Base-by-base conservation (phyloP, 2,113 vertebrate species). In the Archocentrus centrarchus region DNA sequence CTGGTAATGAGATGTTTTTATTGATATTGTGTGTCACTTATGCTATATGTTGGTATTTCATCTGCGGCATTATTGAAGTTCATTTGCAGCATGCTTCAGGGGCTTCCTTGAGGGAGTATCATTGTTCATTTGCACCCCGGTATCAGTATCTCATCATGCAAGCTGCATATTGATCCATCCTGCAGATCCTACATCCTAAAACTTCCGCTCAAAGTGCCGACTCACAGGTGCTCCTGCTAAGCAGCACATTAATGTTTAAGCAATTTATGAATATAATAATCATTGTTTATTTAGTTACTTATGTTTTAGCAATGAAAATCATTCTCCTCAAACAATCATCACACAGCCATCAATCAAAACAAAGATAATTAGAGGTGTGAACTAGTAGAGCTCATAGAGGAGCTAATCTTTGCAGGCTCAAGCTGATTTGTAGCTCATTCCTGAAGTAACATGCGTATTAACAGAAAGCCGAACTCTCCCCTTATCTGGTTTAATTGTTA, bases 1-100 rank as follows among this genome's bases (percentile, higher is more conserved):
- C 44, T n/a, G 27, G 53, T 73, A 55, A 73, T 63, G 41, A 24
- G 6, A 79, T 59, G 73, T 82, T 81, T 76, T 61, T 75, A 81
- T 30, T 86, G 77, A 87, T 79, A 57, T 27, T 14, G 47, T 11
- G 66, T 70, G 59, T 84, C 79, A 55, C 47, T 79, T 53, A 77
- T 62, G 7, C 63, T 62, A 59, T 84, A 76, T 76, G 75, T 80
- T 77, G 20, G 3, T 81, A 70, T 92, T 92, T 90, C 79, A 86
- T 86, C 14, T 60, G 60, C 82, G 77, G 89, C 59, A 64, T 68
- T 76, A 83, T 64, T 93, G 81, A 90, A 88, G 86, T 90, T 92
- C 75, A 82, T 82, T 61, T 66, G 14, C 83, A 84, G 81, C 66
- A 20, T 55, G 83, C 79, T 86, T 17, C 15, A 68, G 79, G 85